Conservation (phyloP, 2,113 vertebrate genomes). For the Salvelinus namaycush region DNA sequence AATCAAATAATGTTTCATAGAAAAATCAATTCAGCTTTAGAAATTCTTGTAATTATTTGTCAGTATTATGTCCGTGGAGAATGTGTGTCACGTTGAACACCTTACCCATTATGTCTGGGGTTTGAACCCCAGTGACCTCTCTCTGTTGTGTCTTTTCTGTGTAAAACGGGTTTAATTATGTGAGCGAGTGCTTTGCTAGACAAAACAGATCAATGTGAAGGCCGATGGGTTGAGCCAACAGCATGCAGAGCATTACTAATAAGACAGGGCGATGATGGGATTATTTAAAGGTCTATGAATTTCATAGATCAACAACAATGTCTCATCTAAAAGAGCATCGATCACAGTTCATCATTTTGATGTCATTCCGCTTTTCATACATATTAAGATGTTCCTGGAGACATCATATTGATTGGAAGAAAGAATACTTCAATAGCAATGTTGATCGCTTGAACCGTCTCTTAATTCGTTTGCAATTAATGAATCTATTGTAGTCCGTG, state of each 20-base stretch:
- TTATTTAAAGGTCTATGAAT: conserved; percentile 37
- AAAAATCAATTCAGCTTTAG: conserved; percentile 6
- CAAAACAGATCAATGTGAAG: conserved; percentile 45
- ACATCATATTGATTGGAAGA: not conserved
- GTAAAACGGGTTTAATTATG: conserved; percentile 5
- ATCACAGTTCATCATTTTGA: conserved; percentile 16
- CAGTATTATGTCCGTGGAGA: not conserved
- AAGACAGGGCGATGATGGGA: conserved; percentile 12
- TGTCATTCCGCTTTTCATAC: not conserved
- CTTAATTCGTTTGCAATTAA: conserved; percentile 15
- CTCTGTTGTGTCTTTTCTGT: conserved; percentile 29
- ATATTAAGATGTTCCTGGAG: not conserved
- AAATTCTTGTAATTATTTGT: not conserved
- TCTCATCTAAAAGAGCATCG: conserved; percentile 15
- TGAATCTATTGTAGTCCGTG: conserved; percentile 8
- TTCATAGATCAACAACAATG: conserved; percentile 16
- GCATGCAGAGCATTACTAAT: conserved; percentile 44
- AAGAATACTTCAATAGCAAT: not conserved
- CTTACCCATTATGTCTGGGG: conserved; percentile 10
- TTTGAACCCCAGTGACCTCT: conserved; percentile 8
- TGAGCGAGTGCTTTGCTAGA: conserved; percentile 20
- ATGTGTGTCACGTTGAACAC: not conserved
- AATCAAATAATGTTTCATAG: conserved; percentile 5
- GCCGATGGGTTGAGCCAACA: conserved; percentile 32
- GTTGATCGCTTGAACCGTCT: conserved; percentile 3